Percentiles rank a stretch among this genome's conserved stretches.
phyloP scores from a whole-genome alignment of 2,888 invertebrate genomes.

The Caenorhabditis sp. region DNA sequence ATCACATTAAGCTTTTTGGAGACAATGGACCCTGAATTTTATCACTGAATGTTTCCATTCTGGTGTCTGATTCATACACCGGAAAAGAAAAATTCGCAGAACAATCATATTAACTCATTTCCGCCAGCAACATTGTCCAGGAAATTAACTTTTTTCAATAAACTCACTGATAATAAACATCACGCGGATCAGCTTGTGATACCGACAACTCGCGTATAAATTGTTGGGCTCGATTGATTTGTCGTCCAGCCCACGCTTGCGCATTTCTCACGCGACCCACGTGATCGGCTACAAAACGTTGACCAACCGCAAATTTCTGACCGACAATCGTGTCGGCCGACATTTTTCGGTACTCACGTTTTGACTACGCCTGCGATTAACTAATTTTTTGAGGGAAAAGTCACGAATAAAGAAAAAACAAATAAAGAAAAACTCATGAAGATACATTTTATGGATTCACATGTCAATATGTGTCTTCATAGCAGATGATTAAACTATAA shows the following conservation, averaged over 20 bases:
- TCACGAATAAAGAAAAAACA: too few relatives aligned
- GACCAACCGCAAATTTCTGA: constrained; percentile 38
- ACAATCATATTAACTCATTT: not conserved
- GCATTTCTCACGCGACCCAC: constrained; percentile 45
- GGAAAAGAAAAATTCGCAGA: not conserved
- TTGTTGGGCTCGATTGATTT: constrained; percentile 61
- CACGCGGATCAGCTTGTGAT: constrained; percentile 40
- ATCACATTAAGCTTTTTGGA: too few relatives aligned
- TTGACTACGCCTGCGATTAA: too few relatives aligned
- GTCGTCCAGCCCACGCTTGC: constrained; percentile 65
- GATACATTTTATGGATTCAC: too few relatives aligned
- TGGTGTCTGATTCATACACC: too few relatives aligned
- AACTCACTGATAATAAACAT: constrained; percentile 47
- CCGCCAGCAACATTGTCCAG: not conserved
- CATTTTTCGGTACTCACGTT: too few relatives aligned
- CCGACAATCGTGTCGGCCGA: constrained; percentile 33
- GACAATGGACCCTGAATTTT: too few relatives aligned
- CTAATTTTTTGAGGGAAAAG: too few relatives aligned
- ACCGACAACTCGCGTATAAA: constrained; percentile 65
- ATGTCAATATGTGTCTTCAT: too few relatives aligned
- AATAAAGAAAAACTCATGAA: too few relatives aligned
- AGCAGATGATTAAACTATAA: too few relatives aligned
- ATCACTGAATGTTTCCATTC: too few relatives aligned
- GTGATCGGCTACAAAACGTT: constrained; percentile 38
- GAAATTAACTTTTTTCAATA: constrained; percentile 1